phyloP scores from a whole-genome alignment of 2,113 vertebrate genomes.

The Tympanuchus pallidicinctus region DNA sequence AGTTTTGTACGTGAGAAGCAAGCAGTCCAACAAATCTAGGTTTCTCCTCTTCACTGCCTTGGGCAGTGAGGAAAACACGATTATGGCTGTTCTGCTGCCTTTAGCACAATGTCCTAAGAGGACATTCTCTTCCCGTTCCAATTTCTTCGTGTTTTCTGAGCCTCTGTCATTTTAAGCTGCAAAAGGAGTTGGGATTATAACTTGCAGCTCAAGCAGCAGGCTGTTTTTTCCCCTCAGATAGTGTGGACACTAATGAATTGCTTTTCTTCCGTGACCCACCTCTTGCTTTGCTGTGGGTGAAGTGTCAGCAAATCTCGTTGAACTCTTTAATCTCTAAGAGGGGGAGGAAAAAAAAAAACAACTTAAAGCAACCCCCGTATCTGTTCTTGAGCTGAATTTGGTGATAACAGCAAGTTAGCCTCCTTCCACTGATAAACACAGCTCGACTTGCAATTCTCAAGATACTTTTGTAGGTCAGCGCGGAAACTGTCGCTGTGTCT shows the following conservation, averaged over 20 bases:
- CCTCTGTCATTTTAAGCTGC: neutral
- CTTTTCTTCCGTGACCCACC: neutral
- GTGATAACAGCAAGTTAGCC: constrained; percentile 27
- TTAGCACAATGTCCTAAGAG: neutral
- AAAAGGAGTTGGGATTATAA: neutral
- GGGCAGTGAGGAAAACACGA: neutral
- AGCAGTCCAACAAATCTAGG: neutral
- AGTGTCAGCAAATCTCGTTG: constrained; percentile 45
- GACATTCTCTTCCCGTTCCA: neutral
- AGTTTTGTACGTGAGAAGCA: neutral
- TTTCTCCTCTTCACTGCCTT: neutral
- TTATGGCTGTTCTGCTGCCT: constrained; percentile 43
- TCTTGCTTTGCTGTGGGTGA: neutral
- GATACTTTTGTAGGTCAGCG: constrained; percentile 15
- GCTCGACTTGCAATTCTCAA: constrained; percentile 17
- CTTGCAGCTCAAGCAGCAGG: neutral
- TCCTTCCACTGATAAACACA: neutral
- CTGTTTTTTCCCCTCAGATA: neutral
- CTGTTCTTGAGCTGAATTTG: constrained; percentile 22
- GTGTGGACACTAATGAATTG: neutral
- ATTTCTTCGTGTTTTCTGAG: neutral
- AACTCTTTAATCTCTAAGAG: neutral
- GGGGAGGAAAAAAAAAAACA: neutral
- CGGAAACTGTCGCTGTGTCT: neutral
- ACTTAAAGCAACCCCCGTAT: neutral